Conservation (phyloP, 2,888 invertebrate genomes). For the Tubulanus polymorphus region DNA sequence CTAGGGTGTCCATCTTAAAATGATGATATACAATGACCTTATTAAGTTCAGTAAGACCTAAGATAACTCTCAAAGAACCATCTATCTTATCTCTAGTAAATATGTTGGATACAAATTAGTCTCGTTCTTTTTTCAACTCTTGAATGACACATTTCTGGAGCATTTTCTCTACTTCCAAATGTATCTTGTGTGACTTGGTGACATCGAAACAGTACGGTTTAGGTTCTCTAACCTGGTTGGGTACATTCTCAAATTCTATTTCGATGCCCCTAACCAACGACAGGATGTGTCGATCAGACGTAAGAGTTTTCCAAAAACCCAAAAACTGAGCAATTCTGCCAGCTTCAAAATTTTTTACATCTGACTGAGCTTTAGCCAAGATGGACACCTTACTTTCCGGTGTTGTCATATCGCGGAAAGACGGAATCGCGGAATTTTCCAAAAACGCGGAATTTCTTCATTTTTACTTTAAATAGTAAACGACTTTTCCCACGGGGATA, state of each 20-base stretch:
- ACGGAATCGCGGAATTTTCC: no score
- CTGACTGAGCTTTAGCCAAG: no score
- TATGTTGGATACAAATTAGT: conserved; percentile 8
- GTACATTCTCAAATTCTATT: not conserved
- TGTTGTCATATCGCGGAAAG: no score
- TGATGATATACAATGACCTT: conserved; percentile 8
- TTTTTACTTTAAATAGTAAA: no score
- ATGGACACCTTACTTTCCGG: no score
- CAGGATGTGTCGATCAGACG: not conserved
- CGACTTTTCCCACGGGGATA: no score
- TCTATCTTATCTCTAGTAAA: conserved; percentile 9
- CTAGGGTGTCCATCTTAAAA: conserved; percentile 19
- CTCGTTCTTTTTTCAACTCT: not conserved
- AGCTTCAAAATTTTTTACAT: not conserved
- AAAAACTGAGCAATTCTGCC: not conserved
- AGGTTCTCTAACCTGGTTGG: not conserved
- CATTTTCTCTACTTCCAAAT: not conserved
- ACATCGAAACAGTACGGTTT: not conserved
- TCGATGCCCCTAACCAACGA: not conserved
- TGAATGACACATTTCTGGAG: conserved; percentile 1
- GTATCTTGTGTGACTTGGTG: not conserved
- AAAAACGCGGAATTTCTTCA: no score
- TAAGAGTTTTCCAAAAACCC: not conserved
- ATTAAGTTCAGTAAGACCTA: conserved; percentile 9
- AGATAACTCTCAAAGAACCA: conserved; percentile 7